phyloP scores from a whole-genome alignment of 2,888 invertebrate species.

The Melipona bicolor region DNA sequence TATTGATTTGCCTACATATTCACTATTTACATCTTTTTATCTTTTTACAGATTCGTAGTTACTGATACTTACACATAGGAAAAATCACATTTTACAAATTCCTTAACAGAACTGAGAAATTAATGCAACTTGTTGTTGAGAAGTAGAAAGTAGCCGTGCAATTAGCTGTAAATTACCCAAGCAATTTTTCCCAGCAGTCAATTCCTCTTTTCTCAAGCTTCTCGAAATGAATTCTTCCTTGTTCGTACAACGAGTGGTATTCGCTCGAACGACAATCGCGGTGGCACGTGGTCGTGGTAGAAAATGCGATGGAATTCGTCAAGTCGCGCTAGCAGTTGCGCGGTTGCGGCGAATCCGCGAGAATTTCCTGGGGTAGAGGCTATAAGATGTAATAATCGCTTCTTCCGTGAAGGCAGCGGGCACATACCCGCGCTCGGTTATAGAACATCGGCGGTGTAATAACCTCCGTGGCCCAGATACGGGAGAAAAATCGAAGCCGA shows the following conservation, averaged over 20 bases:
- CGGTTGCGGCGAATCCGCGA: constrained; percentile 11
- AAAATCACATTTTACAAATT: no score
- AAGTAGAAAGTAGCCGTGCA: background rate
- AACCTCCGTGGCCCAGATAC: constrained; percentile 72
- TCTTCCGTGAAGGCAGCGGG: constrained; percentile 26
- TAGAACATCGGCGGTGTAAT: constrained; percentile 68
- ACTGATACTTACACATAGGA: no score
- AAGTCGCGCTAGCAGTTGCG: background rate
- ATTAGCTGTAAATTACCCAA: background rate
- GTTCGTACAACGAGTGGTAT: background rate
- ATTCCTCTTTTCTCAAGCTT: background rate
- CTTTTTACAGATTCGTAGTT: no score
- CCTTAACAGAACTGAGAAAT: no score
- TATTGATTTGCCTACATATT: no score
- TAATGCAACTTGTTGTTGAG: no score
- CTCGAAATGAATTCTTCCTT: background rate
- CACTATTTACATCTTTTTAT: no score
- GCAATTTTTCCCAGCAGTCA: background rate
- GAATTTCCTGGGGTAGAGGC: constrained; percentile 23
- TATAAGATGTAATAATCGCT: constrained; percentile 61
- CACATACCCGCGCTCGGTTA: constrained; percentile 47
- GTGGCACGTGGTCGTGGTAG: background rate
- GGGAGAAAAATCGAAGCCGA: constrained; percentile 72
- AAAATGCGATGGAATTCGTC: constrained; percentile 6
- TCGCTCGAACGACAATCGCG: background rate